Percentiles rank a stretch among this genome's conserved stretches.
Evolutionary conservation across 2,113 vertebrate species (phyloP).

Genomic region (Panthera uncia): DNA sequence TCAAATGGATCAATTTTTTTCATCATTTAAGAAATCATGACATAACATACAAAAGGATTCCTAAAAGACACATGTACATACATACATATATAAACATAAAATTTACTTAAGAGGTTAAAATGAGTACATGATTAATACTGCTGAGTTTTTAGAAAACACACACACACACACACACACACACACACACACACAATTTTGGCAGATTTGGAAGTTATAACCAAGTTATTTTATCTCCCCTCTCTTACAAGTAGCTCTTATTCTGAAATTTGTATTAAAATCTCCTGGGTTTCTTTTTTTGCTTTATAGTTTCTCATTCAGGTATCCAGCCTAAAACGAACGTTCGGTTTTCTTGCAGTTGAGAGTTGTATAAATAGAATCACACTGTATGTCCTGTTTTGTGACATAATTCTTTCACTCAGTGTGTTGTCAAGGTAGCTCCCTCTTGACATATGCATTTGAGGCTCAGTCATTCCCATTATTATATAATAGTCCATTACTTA

Average conservation of each 20-base stretch:
- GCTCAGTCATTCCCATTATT: background rate
- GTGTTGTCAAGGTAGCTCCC: background rate
- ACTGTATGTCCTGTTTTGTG: background rate
- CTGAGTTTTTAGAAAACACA: background rate
- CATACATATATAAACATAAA: background rate
- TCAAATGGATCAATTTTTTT: background rate
- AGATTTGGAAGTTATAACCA: background rate
- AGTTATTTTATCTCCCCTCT: background rate
- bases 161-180: too few species aligned
- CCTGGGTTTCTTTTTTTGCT: background rate
- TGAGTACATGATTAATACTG: background rate
- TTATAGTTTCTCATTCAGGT: background rate
- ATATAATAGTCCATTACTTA: background rate
- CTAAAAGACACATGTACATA: rapidly evolving
- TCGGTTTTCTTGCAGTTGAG: background rate
- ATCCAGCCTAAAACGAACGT: background rate
- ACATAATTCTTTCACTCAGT: background rate
- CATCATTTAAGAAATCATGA: background rate
- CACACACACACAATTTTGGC: background rate
- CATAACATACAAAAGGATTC: background rate
- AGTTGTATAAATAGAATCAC: background rate
- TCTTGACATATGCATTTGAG: background rate
- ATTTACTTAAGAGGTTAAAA: background rate
- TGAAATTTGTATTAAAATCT: background rate
- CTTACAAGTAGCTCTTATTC: background rate